phyloP scores from a whole-genome alignment of 1,140 invertebrate species.

The Halesus radiatus region DNA sequence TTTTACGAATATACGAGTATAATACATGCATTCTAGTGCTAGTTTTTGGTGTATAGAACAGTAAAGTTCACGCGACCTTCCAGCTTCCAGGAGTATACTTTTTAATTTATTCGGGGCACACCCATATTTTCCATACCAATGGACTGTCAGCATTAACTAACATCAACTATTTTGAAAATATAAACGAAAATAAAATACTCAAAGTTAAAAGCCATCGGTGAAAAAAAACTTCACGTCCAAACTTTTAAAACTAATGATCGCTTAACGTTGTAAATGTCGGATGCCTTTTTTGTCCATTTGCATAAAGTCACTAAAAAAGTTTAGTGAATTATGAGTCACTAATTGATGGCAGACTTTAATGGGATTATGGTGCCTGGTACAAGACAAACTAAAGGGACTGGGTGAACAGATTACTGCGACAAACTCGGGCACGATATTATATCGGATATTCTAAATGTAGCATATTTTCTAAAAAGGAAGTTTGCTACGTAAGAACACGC shows the following conservation, averaged over 20 bases:
- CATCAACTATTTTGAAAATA: too few species aligned
- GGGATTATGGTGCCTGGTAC: constrained; percentile 30
- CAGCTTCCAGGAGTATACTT: too few species aligned
- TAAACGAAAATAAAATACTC: too few species aligned
- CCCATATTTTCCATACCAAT: too few species aligned
- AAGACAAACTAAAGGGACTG: neutral
- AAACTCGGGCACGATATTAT: constrained; percentile 18
- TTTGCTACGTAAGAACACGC: too few species aligned
- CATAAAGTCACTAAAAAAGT: constrained; percentile 18
- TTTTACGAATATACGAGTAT: too few species aligned
- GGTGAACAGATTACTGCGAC: constrained; percentile 23
- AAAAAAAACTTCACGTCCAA: neutral
- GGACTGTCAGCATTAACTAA: too few species aligned
- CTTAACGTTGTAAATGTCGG: neutral
- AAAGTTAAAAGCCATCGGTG: too few species aligned
- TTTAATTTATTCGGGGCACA: too few species aligned
- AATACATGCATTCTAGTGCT: too few species aligned
- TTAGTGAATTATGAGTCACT: constrained; percentile 1
- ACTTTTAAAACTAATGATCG: constrained; percentile 9
- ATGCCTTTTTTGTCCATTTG: constrained; percentile 10
- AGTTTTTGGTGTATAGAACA: too few species aligned
- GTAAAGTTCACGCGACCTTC: too few species aligned
- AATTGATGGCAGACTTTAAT: constrained; percentile 17
- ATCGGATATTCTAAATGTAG: neutral
- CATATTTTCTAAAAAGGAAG: neutral